phyloP scores from a whole-genome alignment of 2,797 vertebrate genomes.

The Acanthornis magna region DNA sequence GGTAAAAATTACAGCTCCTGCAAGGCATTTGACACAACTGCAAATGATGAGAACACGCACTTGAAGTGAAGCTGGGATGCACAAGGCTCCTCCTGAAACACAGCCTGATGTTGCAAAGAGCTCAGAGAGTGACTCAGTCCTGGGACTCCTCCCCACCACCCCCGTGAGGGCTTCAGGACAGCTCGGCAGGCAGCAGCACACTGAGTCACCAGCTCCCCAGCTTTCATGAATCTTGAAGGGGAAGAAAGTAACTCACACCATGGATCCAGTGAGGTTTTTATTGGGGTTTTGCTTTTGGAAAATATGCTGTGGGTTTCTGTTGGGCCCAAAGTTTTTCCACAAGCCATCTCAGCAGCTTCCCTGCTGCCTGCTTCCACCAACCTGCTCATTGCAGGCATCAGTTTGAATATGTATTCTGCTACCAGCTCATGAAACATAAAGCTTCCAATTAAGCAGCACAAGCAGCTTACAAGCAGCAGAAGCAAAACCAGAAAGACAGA shows the following conservation, averaged over 20 bases:
- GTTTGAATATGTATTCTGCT: background rate
- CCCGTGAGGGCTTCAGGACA: background rate
- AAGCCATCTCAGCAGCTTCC: background rate
- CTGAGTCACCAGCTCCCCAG: background rate
- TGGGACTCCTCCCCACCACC: fast-evolving
- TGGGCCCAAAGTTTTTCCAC: background rate
- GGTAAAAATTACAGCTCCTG: background rate
- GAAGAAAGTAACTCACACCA: background rate
- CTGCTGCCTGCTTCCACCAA: background rate
- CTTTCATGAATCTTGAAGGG: background rate
- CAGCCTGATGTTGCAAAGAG: background rate
- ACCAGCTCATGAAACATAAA: background rate
- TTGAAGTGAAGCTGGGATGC: background rate
- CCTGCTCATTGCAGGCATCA: background rate
- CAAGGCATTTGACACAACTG: background rate
- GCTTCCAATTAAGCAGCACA: background rate
- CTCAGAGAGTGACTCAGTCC: background rate
- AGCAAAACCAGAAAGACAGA: background rate
- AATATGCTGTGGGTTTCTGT: background rate
- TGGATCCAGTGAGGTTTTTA: background rate
- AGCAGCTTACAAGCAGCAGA: background rate
- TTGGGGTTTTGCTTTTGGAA: conserved; percentile 1
- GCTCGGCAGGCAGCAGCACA: background rate
- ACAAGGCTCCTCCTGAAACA: background rate
- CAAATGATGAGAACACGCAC: fast-evolving